These are phyloP conservation scores for Embiotoca jacksoni DNA, from an alignment of 2,113 vertebrate species.

Conservation along the genomic window DNA sequence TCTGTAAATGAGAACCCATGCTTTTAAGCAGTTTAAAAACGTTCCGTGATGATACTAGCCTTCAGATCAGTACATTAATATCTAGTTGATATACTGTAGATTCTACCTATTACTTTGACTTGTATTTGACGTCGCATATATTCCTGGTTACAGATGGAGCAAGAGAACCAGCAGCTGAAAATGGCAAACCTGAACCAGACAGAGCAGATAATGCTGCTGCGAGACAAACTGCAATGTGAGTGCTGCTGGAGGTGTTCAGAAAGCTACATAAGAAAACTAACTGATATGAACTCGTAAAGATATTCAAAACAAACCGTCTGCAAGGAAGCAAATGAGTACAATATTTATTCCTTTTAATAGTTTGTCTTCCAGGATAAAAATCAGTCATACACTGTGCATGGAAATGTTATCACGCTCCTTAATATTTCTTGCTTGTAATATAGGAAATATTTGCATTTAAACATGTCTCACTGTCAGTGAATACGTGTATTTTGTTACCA, in stretches of 20 bases:
- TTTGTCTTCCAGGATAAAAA: no score
- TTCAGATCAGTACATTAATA: not conserved
- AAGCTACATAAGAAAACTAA: no score
- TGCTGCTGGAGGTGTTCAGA: not conserved
- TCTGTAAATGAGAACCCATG: not conserved
- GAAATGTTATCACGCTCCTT: no score
- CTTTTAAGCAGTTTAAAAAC: not conserved
- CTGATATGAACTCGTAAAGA: no score
- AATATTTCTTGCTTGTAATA: no score
- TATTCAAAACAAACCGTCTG: no score
- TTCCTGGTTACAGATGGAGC: conserved; percentile 87
- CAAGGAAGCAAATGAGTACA: no score
- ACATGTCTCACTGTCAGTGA: no score
- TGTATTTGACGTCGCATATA: not conserved
- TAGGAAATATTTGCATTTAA: no score
- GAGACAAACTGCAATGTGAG: conserved; percentile 90
- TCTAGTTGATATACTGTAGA: not conserved
- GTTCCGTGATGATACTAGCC: not conserved
- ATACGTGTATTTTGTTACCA: no score
- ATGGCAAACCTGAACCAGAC: conserved; percentile 87
- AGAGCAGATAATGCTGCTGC: conserved; percentile 89
- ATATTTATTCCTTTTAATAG: no score
- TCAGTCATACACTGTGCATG: no score
- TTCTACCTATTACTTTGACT: not conserved
- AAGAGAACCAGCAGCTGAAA: conserved; percentile 93